A percentile compares a stretch with the other conserved stretches of the same genome.
These are phyloP conservation scores for Apoda limacodes DNA, from an alignment of 2,888 invertebrate species.

Conservation along the genomic window DNA sequence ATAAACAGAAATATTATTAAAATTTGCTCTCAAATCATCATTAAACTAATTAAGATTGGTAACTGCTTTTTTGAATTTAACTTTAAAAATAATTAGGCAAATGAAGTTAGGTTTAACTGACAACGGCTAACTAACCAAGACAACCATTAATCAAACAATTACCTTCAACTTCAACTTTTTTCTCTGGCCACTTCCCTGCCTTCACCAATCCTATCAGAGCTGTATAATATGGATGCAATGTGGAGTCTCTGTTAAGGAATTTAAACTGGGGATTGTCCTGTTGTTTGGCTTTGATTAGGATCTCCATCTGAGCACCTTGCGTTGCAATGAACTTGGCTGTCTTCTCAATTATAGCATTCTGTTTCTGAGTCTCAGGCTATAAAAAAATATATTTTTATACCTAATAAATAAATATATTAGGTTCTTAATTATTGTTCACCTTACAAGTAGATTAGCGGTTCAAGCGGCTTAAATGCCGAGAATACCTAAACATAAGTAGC, in stretches of 20 bases:
- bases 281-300: conserved; percentile 97
- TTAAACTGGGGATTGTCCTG: conserved; percentile 92
- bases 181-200: conserved; percentile 52
- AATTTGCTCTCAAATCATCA: no score
- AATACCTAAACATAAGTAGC: background rate
- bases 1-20: no score
- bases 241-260: conserved; percentile 89
- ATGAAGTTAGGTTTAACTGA: no score
- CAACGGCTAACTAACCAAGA: no score
- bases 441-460: no score
- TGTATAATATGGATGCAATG: conserved; percentile 90
- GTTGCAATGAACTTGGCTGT: conserved; percentile 89
- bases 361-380: conserved; percentile 88
- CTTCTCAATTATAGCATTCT: conserved; percentile 94
- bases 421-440: no score
- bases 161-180: conserved; percentile 44
- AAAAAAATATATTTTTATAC: conserved; percentile 24
- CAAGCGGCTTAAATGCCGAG: background rate
- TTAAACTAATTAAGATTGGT: no score
- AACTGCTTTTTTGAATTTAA: no score
- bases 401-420: no score
- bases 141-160: no score
- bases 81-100: no score
- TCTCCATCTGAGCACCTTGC: conserved; percentile 98
- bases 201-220: conserved; percentile 67